phyloP scores from a whole-genome alignment of 1,140 invertebrate genomes.

The Saccostrea echinata region DNA sequence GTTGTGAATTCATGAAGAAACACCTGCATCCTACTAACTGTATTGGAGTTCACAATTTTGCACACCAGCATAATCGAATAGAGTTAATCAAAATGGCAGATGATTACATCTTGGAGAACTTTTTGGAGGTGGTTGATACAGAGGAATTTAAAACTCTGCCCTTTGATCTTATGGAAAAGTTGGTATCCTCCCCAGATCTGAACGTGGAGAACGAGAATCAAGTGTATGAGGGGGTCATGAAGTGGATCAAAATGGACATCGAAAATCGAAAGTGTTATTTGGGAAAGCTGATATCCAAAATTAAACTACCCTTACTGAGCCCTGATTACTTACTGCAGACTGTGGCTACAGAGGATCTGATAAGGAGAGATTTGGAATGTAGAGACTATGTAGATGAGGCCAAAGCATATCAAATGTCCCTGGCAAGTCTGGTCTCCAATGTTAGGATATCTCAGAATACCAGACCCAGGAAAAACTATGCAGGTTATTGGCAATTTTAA shows the following conservation, averaged over 20 bases:
- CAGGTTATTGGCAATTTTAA: constrained; percentile 66
- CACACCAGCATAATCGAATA: constrained; percentile 76
- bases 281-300: constrained; percentile 71
- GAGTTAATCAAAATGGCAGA: constrained; percentile 76
- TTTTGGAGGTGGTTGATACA: constrained; percentile 72
- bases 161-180: constrained; percentile 62
- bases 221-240: constrained; percentile 77
- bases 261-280: constrained; percentile 67
- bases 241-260: constrained; percentile 74
- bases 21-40: constrained; percentile 78
- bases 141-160: constrained; percentile 75
- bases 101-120: constrained; percentile 76
- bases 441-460: constrained; percentile 73
- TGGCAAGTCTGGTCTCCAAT: constrained; percentile 72
- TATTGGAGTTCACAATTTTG: constrained; percentile 78
- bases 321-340: constrained; percentile 74
- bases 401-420: constrained; percentile 78
- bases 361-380: constrained; percentile 76
- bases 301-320: constrained; percentile 77
- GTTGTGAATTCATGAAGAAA: constrained; percentile 78
- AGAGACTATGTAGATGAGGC: constrained; percentile 78
- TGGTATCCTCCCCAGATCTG: constrained; percentile 72
- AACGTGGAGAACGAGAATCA: constrained; percentile 76
- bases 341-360: constrained; percentile 75
- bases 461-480: constrained; percentile 78